Conservation (phyloP, 2,113 vertebrate species). For the Chaetodon auriga region DNA sequence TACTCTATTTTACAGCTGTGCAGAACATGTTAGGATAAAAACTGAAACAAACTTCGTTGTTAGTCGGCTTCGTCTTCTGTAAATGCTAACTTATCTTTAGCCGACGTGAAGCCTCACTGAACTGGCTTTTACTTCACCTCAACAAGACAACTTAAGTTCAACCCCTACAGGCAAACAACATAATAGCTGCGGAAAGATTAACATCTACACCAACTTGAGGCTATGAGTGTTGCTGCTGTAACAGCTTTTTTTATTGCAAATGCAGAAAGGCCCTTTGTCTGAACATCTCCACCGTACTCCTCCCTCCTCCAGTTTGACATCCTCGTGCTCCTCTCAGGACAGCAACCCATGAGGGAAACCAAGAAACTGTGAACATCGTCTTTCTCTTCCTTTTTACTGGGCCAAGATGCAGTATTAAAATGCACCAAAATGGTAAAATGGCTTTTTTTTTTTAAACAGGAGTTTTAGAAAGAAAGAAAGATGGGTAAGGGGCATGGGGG, state of each 20-base stretch:
- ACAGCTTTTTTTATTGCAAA: neutral
- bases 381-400: neutral
- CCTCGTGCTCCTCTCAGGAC: slow-evolving; percentile 44
- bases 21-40: neutral
- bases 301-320: slow-evolving; percentile 49
- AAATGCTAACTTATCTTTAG: neutral
- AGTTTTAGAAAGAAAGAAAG: neutral
- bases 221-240: neutral
- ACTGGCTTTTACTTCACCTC: neutral
- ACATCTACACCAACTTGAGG: neutral
- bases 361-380: neutral
- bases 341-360: slow-evolving; percentile 29
- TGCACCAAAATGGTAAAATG: neutral
- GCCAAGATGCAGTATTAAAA: neutral
- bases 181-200: neutral
- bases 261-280: slow-evolving; percentile 60
- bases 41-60: neutral
- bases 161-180: neutral
- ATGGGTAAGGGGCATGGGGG: neutral
- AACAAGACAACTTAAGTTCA: neutral
- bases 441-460: neutral
- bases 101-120: neutral
- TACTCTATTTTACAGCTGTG: neutral
- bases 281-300: slow-evolving; percentile 26
- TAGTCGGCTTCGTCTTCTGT: neutral